Conservation (phyloP, 2,797 vertebrate species). For the Lutjanus argentimaculatus region DNA sequence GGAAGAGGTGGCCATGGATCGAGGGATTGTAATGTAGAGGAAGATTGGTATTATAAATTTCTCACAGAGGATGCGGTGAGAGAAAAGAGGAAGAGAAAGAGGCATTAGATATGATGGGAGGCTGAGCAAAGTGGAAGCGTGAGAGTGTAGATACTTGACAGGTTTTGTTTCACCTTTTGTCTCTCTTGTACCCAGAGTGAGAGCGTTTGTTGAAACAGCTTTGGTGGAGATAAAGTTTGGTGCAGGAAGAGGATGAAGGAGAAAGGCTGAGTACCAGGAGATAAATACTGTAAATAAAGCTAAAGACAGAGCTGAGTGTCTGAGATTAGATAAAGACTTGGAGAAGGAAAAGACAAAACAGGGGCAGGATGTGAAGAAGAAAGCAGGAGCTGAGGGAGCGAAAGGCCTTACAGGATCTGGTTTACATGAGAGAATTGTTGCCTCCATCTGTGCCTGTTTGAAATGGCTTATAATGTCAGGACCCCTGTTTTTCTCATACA, state of each 20-base stretch:
- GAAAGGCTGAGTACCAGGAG: conserved; percentile 13
- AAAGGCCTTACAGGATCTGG: not conserved
- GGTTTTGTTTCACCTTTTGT: conserved; percentile 46
- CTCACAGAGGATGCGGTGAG: not conserved
- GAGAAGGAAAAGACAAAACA: not conserved
- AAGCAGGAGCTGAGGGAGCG: not conserved
- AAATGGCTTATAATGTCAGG: conserved; percentile 12
- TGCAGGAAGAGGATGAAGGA: conserved; percentile 32
- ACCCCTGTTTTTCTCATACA: not conserved
- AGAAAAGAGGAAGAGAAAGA: conserved; percentile 18
- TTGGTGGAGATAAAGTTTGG: conserved; percentile 40
- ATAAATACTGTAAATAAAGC: too few relatives aligned
- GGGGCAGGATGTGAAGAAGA: not conserved
- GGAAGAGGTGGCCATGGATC: too few relatives aligned
- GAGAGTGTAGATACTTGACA: conserved; percentile 34
- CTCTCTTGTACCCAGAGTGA: not conserved
- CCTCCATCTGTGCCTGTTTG: conserved; percentile 18
- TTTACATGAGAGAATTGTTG: not conserved
- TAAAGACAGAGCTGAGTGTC: not conserved
- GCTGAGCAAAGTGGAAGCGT: conserved; percentile 38
- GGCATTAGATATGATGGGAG: conserved; percentile 15
- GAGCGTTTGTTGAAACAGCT: conserved; percentile 59
- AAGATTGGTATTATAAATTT: too few relatives aligned
- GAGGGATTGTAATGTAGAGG: too few relatives aligned
- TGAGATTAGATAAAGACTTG: conserved; percentile 57